Conservation (phyloP, 35 echinoderm and acorn worm genomes). For the Acanthaster planci region DNA sequence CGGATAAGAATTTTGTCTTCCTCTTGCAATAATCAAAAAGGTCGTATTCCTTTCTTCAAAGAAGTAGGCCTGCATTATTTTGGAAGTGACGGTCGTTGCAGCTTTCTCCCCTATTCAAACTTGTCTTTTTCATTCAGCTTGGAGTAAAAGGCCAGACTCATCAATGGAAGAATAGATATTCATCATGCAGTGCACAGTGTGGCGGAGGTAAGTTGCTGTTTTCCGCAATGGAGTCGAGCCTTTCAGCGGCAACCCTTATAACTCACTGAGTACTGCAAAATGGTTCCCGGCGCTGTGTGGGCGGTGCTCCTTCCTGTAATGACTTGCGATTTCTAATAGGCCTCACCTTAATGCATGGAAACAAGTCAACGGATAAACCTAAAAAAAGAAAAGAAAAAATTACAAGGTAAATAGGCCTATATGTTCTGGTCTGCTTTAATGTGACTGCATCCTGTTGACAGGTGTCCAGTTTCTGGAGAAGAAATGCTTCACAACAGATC, state of each 20-base stretch:
- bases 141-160: neutral
- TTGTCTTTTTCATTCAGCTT: neutral
- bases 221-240: neutral
- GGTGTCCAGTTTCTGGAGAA: neutral
- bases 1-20: too few species aligned
- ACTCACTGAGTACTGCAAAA: neutral
- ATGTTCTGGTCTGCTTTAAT: neutral
- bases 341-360: neutral
- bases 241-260: neutral
- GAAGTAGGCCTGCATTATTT: too few species aligned
- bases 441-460: neutral
- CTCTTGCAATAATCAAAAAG: too few species aligned
- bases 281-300: neutral
- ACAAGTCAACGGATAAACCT: neutral
- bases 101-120: neutral
- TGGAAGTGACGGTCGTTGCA: neutral
- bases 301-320: neutral
- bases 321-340: neutral
- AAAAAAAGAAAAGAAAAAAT: too few species aligned
- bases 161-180: neutral
- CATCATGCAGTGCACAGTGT: neutral
- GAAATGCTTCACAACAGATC: neutral
- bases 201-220: neutral
- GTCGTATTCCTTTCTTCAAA: too few species aligned
- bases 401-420: neutral